These are phyloP conservation scores for Theonella swinhoei DNA, from an alignment of 37 sponge, comb jelly and placozoan genomes.

Conservation along the genomic window DNA sequence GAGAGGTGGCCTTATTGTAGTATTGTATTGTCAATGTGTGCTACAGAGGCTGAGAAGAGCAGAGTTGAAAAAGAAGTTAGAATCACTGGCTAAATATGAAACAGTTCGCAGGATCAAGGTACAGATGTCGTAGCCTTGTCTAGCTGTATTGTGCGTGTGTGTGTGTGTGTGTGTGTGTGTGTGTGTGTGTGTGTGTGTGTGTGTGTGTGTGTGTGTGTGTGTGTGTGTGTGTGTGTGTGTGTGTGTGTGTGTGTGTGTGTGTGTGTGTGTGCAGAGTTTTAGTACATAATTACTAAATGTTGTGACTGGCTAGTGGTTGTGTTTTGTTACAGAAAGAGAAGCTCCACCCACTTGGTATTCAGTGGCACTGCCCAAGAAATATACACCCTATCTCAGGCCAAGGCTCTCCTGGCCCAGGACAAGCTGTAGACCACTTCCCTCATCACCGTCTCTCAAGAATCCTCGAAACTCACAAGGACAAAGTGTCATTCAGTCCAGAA, in stretches of 20 bases:
- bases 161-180: neutral
- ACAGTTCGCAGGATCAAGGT: conserved; percentile 73
- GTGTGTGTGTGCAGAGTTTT: too few relatives aligned
- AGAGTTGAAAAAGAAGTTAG: conserved; percentile 61
- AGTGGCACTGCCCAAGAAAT: neutral
- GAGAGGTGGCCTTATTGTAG: too few relatives aligned
- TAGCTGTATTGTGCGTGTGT: too few relatives aligned
- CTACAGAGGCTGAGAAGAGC: conserved; percentile 56
- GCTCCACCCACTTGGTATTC: neutral
- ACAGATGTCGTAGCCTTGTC: neutral
- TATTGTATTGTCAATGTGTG: too few relatives aligned
- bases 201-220: too few relatives aligned
- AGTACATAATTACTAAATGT: too few relatives aligned
- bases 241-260: too few relatives aligned
- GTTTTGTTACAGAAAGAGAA: neutral
- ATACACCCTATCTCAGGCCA: neutral
- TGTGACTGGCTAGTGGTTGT: too few relatives aligned
- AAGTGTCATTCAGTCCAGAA: neutral
- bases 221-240: too few relatives aligned
- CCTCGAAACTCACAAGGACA: neutral
- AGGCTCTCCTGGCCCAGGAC: neutral
- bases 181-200: too few relatives aligned
- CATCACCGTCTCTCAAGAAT: neutral
- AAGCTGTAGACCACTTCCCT: too few relatives aligned
- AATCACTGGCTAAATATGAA: conserved; percentile 57